phyloP scores from a whole-genome alignment of 2,797 vertebrate genomes.

The Nannoperca australis region DNA sequence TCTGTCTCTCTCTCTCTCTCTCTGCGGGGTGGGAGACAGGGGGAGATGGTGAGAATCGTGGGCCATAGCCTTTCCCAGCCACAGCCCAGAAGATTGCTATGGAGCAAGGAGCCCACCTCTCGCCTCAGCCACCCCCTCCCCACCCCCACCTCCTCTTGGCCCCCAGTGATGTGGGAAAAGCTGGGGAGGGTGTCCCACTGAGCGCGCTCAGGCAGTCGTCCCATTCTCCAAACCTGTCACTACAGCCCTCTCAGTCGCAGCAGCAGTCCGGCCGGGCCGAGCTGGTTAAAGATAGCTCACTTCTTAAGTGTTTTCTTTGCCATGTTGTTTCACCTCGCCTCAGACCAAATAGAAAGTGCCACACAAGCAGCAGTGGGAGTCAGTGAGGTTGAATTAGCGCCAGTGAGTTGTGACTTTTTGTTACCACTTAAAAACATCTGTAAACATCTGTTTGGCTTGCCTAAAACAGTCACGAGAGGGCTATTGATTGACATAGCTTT shows the following conservation, averaged over 20 bases:
- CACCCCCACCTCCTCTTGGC: constrained; percentile 23
- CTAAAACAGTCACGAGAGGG: constrained; percentile 40
- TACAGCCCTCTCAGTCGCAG: constrained; percentile 29
- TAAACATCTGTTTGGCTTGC: constrained; percentile 61
- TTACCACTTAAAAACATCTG: constrained; percentile 46
- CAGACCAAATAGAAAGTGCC: constrained; percentile 68
- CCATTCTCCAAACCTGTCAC: constrained; percentile 63
- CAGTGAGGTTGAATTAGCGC: constrained; percentile 35
- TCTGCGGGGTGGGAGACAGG: constrained; percentile 66
- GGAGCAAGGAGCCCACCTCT: constrained; percentile 75
- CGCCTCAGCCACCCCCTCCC: constrained; percentile 47
- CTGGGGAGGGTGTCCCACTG: constrained; percentile 77
- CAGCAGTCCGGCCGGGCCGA: constrained; percentile 31
- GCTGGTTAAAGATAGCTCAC: constrained; percentile 57
- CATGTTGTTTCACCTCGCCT: constrained; percentile 68
- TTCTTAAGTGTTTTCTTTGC: constrained; percentile 53
- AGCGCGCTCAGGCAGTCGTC: constrained; percentile 61
- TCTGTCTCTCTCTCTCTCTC: constrained; percentile 61
- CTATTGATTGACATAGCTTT: constrained; percentile 39
- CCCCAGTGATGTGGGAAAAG: constrained; percentile 85
- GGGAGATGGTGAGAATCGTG: constrained; percentile 87
- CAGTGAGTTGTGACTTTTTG: constrained; percentile 59
- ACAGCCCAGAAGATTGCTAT: constrained; percentile 81
- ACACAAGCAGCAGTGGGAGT: constrained; percentile 71
- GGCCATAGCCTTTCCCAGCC: constrained; percentile 86